Percentiles rank a stretch among this genome's conserved stretches.
Conservation (phyloP, 2,797 vertebrate species). For the Oryzias sinensis region DNA sequence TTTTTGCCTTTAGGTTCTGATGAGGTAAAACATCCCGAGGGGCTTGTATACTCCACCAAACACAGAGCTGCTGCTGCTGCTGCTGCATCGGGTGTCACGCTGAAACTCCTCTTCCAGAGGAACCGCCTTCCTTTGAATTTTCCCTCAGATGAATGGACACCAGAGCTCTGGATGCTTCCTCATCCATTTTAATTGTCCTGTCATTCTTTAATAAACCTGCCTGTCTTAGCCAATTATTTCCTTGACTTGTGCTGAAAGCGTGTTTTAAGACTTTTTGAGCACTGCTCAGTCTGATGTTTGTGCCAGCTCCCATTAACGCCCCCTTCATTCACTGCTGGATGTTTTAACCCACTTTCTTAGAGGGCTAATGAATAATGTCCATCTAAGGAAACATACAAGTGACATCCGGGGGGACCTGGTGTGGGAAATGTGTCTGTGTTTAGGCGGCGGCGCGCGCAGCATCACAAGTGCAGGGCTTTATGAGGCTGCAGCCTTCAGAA, state of each 20-base stretch:
- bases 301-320: slow-evolving; percentile 19
- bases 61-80: slow-evolving; percentile 30
- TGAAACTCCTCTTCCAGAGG: slow-evolving; percentile 30
- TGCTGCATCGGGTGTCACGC: slow-evolving; percentile 12
- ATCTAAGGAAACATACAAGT: slow-evolving; percentile 5
- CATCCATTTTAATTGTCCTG: slow-evolving; percentile 44
- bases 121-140: slow-evolving; percentile 29
- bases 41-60: slow-evolving; percentile 21
- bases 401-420: slow-evolving; percentile 8
- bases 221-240: slow-evolving; percentile 40
- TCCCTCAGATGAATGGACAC: slow-evolving; percentile 27
- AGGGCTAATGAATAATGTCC: slow-evolving; percentile 21
- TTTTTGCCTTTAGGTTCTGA: slow-evolving; percentile 57
- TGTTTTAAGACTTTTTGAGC: slow-evolving; percentile 27
- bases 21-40: slow-evolving; percentile 46
- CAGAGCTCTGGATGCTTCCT: slow-evolving; percentile 31
- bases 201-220: slow-evolving; percentile 40
- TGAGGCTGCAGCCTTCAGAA: slow-evolving; percentile 44
- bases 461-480: slow-evolving; percentile 28
- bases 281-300: slow-evolving; percentile 12
- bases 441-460: slow-evolving; percentile 13
- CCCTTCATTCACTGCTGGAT: slow-evolving; percentile 16
- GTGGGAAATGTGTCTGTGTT: slow-evolving; percentile 5
- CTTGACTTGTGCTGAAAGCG: slow-evolving; percentile 29
- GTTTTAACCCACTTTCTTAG: slow-evolving; percentile 1